Evolutionary conservation across 2,113 vertebrate genomes (phyloP), one percentile per base, ranked within the genome.

Genomic region (Prionailurus bengalensis): DNA sequence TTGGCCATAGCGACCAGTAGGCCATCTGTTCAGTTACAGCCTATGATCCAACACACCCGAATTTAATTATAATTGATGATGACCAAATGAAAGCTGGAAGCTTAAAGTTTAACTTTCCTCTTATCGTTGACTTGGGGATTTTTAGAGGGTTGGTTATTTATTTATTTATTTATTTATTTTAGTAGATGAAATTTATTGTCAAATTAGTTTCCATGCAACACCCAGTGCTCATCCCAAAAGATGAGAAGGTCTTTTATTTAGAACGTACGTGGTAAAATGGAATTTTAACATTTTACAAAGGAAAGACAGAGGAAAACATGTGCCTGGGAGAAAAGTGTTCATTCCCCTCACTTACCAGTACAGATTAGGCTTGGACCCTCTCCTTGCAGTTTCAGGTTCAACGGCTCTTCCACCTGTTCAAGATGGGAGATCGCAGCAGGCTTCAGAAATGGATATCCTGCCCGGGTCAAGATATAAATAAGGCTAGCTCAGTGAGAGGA

Each of bases 401-500:
- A 17, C 55, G 51, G 51, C 25, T 93, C 93, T 55, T 71, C 92
- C 25, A 61, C 45, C 80, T 78, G 86, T 45, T 96, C 61, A 82
- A 88, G 82, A 74, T 51, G 42, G 33, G 42, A 83, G 76, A 91
- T 25, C 68, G 42, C 53, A 65, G 81, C 23, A 87, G 33, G 74
- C 61, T 63, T 91, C 33, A 76, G 74, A 95, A 94, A 80, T 61
- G 27, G 82, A 83, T 42, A 81, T 66, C 78, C 91, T 94, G 78
- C 66, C 55, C 70, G 73, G n/a, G n/a, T 88, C 85, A 94, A 94
- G 94, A 85, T 33, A 66, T 27, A 94, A 42, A 92, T 9, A 79
- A 80, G 63, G 10, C 39, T 73, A 58, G 12, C 29, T 94, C 53
- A 84, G 31, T 7, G 0, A 8, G 55, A 91, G 48, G 16, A 85